Evolutionary conservation across 2,888 invertebrate genomes (phyloP), one percentile per base, ranked within the genome.

Genomic region (Drosophila austrosaltans): DNA sequence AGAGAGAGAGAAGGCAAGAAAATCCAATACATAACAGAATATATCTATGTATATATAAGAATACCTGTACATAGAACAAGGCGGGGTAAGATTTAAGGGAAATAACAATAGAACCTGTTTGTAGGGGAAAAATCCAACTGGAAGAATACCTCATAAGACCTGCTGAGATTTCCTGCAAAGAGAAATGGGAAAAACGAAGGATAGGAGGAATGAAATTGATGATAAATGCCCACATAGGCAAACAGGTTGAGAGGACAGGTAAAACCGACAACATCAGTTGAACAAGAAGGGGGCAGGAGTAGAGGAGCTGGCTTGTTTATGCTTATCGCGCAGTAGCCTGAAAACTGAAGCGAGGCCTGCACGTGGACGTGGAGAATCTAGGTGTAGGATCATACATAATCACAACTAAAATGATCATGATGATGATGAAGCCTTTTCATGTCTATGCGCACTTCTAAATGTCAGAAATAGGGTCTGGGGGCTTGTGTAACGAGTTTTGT

Each of bases 191-290:
- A 84, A 75, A 84, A 56, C 66, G 48, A 69, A 72, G 69, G 69
- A 62, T 61, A 53, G 63, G 63, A 40, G 60, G 60, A 61, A 69
- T 66, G 70, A 66, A 61, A 87, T 84, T 84, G 80, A 83, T 78
- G 84, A 80, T 78, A 84, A 79, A 87, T 87, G 84, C 68, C 69
- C 64, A 63, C 64, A 63, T 48, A 10, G 48, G 77, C 63, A 77
- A 86, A 86, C 85, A 86, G 87, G 85, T 87, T 87, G 80, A 72
- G 80, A 72, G 76, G 69, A 82, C 87, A 87, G 87, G 87, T 84
- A 87, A 71, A 64, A 36, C 10, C 44, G 39, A 63, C 59, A 63
- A 63, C 59, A 63, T 53, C 22, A 66, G 20, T 20, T 36, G 44
- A 36, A 25, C 54, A 60, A 36, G 12, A 20, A 63, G 12, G 58